A percentile compares a stretch with the other conserved stretches of the same genome.
Evolutionary conservation across 1,140 invertebrate genomes (phyloP).

Genomic region (Druon quercuslanigerum): DNA sequence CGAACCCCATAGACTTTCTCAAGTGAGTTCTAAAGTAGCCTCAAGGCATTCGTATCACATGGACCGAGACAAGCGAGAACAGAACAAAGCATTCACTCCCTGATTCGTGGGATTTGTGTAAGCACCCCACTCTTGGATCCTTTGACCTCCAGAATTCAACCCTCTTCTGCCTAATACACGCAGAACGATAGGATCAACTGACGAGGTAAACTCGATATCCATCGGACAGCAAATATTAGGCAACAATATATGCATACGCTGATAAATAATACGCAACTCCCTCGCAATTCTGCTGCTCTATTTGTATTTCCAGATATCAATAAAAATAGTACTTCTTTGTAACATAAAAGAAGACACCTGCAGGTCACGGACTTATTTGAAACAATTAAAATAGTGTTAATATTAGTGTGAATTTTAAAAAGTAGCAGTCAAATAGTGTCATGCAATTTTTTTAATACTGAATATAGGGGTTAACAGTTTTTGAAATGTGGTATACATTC

Average conservation of each 20-base stretch:
- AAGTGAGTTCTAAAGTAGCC: slow-evolving; percentile 55
- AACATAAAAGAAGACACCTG: too few relatives aligned
- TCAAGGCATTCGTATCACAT: slow-evolving; percentile 47
- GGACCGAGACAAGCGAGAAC: slow-evolving; percentile 45
- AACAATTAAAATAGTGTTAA: too few relatives aligned
- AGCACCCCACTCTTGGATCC: slow-evolving; percentile 53
- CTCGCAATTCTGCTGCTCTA: not conserved
- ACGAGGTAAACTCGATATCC: slow-evolving; percentile 46
- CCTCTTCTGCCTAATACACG: not conserved
- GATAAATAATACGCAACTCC: slow-evolving; percentile 32
- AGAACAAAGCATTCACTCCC: slow-evolving; percentile 56
- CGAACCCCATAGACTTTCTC: slow-evolving; percentile 21
- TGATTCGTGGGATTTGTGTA: slow-evolving; percentile 59
- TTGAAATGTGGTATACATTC: too few relatives aligned
- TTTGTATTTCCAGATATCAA: not conserved
- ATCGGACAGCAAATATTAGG: slow-evolving; percentile 62
- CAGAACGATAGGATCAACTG: slow-evolving; percentile 10
- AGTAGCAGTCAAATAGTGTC: too few relatives aligned
- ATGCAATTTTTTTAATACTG: too few relatives aligned
- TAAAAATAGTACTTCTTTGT: too few relatives aligned
- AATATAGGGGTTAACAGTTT: too few relatives aligned
- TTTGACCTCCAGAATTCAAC: slow-evolving; percentile 53
- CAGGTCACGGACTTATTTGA: too few relatives aligned
- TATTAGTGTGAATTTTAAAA: too few relatives aligned
- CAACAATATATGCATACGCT: slow-evolving; percentile 61